These are phyloP conservation scores for Nymphalis polychloros DNA, from an alignment of 2,888 invertebrate genomes.

Conservation along the genomic window DNA sequence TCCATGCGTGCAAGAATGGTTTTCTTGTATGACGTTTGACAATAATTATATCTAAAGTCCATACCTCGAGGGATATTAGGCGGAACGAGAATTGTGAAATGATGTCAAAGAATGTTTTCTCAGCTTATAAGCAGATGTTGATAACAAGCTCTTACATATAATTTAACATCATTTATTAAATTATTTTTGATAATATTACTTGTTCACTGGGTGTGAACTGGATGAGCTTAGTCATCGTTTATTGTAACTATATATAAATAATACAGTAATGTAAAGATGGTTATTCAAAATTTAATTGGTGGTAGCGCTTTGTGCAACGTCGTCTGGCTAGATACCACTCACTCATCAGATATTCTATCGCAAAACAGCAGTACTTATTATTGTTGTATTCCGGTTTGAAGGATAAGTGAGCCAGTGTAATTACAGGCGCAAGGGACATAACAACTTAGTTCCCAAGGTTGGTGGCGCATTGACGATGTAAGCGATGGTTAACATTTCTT, in stretches of 20 bases:
- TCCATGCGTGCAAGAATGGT: constrained; percentile 56
- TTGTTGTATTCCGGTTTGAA: too few species aligned
- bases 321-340: too few species aligned
- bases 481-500: too few species aligned
- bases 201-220: not conserved
- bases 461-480: too few species aligned
- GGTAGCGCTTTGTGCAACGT: too few species aligned
- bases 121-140: constrained; percentile 73
- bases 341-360: too few species aligned
- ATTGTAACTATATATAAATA: not conserved
- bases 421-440: too few species aligned
- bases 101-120: constrained; percentile 71
- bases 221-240: not conserved
- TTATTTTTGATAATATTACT: not conserved
- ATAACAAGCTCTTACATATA: constrained; percentile 37
- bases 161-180: constrained; percentile 30
- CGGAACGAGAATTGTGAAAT: constrained; percentile 61
- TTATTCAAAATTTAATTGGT: not conserved
- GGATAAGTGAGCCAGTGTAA: too few species aligned
- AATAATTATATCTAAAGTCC: constrained; percentile 69
- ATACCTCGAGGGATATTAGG: constrained; percentile 68
- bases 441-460: too few species aligned
- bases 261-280: too few species aligned
- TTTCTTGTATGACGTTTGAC: constrained; percentile 67
- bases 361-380: too few species aligned